phyloP scores from a whole-genome alignment of 2,797 vertebrate species.

The Pitangus sulphuratus region DNA sequence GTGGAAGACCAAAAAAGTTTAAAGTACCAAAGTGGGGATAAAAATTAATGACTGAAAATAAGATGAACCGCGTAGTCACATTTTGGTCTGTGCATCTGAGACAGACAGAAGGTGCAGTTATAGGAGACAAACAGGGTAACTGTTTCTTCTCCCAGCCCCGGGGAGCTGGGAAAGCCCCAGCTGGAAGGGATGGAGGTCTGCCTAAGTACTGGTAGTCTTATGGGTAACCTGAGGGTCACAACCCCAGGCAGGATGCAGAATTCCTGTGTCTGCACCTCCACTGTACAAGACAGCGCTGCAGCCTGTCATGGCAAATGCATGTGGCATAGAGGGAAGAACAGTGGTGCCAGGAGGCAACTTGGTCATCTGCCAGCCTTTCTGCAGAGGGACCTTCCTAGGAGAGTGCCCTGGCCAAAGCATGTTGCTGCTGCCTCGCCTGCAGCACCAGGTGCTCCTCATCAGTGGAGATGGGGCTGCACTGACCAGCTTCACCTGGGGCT shows the following conservation, averaged over 20 bases:
- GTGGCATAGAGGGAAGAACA: background rate
- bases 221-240: background rate
- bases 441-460: background rate
- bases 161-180: background rate
- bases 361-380: background rate
- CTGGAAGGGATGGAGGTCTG: background rate
- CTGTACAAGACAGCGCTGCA: accelerated
- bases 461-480: background rate
- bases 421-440: accelerated
- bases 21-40: background rate
- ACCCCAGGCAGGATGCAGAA: background rate
- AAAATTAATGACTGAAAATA: background rate
- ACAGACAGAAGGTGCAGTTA: accelerated
- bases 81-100: accelerated
- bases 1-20: background rate
- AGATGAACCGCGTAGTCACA: accelerated
- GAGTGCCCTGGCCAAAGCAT: accelerated
- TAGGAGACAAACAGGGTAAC: accelerated
- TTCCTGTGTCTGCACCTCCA: background rate
- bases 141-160: background rate
- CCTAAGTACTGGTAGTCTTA: accelerated
- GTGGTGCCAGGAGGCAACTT: accelerated
- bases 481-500: background rate
- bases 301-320: accelerated
- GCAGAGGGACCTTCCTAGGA: accelerated